These are phyloP conservation scores for Villa cingulata DNA, from an alignment of 2,888 invertebrate genomes.

Conservation along the genomic window DNA sequence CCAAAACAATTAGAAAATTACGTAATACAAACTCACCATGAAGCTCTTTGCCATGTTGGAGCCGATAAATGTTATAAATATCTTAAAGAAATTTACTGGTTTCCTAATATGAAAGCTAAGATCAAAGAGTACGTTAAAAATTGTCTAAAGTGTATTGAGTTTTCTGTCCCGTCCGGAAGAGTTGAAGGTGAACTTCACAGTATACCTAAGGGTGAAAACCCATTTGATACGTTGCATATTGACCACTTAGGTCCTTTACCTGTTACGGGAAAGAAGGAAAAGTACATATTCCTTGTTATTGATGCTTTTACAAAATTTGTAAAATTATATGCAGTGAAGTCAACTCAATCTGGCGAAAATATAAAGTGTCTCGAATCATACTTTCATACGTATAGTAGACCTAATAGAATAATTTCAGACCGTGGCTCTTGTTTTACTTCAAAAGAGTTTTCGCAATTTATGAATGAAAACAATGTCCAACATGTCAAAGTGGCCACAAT, in stretches of 20 bases:
- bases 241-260: conserved; percentile 34
- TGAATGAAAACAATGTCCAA: conserved; percentile 1
- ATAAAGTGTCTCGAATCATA: conserved; percentile 18
- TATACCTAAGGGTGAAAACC: conserved; percentile 26
- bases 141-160: conserved; percentile 28
- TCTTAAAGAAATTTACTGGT: conserved; percentile 25
- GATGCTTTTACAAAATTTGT: conserved; percentile 29
- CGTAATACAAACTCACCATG: conserved; percentile 9
- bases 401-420: conserved; percentile 26
- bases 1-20: conserved; percentile 9
- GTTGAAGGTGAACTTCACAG: conserved; percentile 25
- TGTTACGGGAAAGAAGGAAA: conserved; percentile 18
- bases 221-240: conserved; percentile 29
- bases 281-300: conserved; percentile 20
- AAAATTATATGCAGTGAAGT: conserved; percentile 21
- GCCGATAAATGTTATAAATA: conserved; percentile 6
- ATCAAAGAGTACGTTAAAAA: conserved; percentile 27
- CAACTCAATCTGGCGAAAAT: conserved; percentile 19
- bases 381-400: conserved; percentile 13
- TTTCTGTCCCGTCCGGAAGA: conserved; percentile 20
- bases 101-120: conserved; percentile 26
- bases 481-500: conserved; percentile 7
- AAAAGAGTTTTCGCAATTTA: conserved; percentile 2
- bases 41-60: conserved; percentile 11
- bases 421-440: conserved; percentile 24